phyloP scores from a whole-genome alignment of 2,888 invertebrate species.

The Diaphora mendica region DNA sequence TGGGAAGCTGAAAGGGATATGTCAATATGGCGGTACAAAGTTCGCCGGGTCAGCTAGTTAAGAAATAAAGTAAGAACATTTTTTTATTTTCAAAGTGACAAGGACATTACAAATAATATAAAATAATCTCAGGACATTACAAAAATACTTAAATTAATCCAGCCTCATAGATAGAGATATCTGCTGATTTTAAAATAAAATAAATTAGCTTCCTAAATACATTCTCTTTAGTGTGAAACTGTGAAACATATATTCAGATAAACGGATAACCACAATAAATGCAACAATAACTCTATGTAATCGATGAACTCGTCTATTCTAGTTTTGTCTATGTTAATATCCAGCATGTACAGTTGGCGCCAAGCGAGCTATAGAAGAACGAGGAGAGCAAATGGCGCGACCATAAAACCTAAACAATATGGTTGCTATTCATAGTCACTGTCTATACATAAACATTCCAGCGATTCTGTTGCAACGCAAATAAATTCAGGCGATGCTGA shows the following conservation, averaged over 20 bases:
- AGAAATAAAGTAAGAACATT: too few species aligned
- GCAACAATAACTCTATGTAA: slow-evolving; percentile 31
- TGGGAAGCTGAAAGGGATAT: too few species aligned
- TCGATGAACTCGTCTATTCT: slow-evolving; percentile 42
- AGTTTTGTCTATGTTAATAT: slow-evolving; percentile 47
- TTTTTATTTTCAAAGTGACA: too few species aligned
- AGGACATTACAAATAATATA: too few species aligned
- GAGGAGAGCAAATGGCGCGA: slow-evolving; percentile 23
- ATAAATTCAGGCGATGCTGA: slow-evolving; percentile 38
- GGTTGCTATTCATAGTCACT: slow-evolving; percentile 44
- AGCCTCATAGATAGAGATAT: background rate
- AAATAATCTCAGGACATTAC: too few species aligned
- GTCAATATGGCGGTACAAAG: too few species aligned
- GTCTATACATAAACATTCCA: slow-evolving; percentile 39
- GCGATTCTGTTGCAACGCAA: slow-evolving; percentile 38
- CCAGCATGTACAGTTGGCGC: slow-evolving; percentile 45
- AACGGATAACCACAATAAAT: slow-evolving; percentile 22
- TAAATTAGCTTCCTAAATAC: background rate
- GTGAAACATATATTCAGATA: background rate
- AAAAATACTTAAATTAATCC: background rate
- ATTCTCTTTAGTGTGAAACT: background rate
- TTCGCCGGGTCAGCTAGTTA: too few species aligned
- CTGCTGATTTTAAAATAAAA: too few species aligned
- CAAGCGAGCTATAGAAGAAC: slow-evolving; percentile 35
- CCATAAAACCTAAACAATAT: slow-evolving; percentile 53